Percentiles rank a stretch among this genome's conserved stretches.
phyloP scores from a whole-genome alignment of 2,888 invertebrate genomes.

The Tenodera sinensis region DNA sequence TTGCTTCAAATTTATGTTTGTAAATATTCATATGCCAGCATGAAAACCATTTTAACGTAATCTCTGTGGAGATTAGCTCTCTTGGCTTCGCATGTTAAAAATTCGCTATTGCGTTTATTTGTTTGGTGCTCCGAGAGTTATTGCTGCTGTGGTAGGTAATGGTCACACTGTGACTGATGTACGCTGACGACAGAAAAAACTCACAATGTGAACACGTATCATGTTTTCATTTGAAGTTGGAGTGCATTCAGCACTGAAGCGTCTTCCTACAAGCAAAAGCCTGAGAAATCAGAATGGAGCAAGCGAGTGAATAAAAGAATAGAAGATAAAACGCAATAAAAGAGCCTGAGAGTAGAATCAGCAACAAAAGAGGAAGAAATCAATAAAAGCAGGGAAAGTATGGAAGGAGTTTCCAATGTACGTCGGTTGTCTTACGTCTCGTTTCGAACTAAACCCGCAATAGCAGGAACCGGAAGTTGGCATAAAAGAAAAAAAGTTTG shows the following conservation, averaged over 20 bases:
- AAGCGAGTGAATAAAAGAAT: no score
- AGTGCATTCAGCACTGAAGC: background rate
- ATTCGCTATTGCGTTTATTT: background rate
- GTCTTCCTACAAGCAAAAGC: background rate
- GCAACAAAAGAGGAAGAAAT: no score
- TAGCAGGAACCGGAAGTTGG: no score
- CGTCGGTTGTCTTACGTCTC: no score
- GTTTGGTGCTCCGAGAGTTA: background rate
- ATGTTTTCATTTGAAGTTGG: background rate
- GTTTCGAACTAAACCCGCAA: no score
- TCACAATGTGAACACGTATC: background rate
- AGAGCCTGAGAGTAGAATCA: no score
- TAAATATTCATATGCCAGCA: background rate
- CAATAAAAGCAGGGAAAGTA: no score
- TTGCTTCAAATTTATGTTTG: background rate
- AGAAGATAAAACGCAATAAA: no score
- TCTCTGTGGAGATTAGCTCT: background rate
- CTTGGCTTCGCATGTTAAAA: background rate
- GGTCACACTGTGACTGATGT: background rate
- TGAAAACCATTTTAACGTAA: background rate
- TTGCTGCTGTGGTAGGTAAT: background rate
- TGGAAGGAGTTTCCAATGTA: no score
- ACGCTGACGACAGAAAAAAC: no score
- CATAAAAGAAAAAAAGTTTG: no score
- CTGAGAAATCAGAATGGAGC: no score